These are phyloP conservation scores for Rhabdomys dilectus DNA, from an alignment of 2,113 vertebrate genomes.

Conservation along the genomic window DNA sequence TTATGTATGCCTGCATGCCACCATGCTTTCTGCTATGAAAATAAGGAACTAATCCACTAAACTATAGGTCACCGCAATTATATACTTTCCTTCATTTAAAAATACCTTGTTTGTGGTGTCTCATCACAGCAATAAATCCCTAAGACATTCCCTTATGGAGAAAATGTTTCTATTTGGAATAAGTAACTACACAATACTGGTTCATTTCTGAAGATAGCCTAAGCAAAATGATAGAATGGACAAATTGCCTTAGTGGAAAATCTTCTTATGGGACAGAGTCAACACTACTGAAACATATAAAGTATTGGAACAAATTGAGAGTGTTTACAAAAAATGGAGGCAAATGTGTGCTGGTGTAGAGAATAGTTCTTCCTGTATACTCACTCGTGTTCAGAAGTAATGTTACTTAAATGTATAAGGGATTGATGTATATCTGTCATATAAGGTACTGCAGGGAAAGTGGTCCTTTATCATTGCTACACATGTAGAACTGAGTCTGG, in stretches of 20 bases:
- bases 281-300: background rate
- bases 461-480: too few relatives aligned
- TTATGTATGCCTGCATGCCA: background rate
- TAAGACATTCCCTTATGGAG: background rate
- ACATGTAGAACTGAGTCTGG: background rate
- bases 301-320: background rate
- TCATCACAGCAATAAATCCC: background rate
- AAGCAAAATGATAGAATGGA: too few relatives aligned
- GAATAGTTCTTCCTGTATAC: rapidly evolving
- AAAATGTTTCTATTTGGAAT: background rate
- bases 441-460: rapidly evolving
- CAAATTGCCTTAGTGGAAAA: background rate
- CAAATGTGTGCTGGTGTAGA: background rate
- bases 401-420: background rate
- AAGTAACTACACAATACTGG: background rate
- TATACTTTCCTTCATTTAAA: background rate
- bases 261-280: rapidly evolving
- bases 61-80: background rate
- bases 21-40: background rate
- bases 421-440: rapidly evolving
- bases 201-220: background rate
- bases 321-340: background rate
- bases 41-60: background rate
- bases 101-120: background rate
- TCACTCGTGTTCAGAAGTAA: background rate